Evolutionary conservation across 2,113 vertebrate genomes (phyloP).

Genomic region (Eclectus roratus): DNA sequence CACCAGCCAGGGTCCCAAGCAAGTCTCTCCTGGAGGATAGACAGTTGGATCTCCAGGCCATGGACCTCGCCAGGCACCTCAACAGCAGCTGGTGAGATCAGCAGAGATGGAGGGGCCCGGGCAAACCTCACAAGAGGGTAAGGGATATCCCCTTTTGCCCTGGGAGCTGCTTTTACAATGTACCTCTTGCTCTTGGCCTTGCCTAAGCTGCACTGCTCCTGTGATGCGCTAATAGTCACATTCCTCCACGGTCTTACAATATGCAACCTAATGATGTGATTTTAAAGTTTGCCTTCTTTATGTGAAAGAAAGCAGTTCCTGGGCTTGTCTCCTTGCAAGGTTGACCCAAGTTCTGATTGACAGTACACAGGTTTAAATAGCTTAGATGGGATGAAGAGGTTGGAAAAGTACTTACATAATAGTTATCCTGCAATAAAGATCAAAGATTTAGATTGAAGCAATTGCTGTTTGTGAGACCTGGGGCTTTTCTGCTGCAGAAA

Average conservation of each 20-base stretch:
- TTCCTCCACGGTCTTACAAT: neutral
- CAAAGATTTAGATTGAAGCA: neutral
- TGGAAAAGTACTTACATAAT: neutral
- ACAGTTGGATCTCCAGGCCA: neutral
- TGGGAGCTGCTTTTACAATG: neutral
- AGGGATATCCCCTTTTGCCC: accelerated
- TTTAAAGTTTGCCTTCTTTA: neutral
- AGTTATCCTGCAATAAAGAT: neutral
- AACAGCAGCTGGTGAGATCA: neutral
- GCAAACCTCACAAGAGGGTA: neutral
- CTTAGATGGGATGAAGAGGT: neutral
- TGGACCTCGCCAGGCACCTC: neutral
- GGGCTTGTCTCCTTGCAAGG: neutral
- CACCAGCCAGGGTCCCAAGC: neutral
- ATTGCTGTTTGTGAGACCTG: neutral
- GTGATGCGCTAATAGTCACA: neutral
- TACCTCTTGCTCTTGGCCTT: neutral
- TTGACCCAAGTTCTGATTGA: neutral
- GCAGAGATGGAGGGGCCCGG: neutral
- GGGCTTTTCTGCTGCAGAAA: neutral
- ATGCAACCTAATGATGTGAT: neutral
- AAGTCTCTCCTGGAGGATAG: accelerated
- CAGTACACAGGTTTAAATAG: neutral
- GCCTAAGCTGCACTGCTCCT: neutral
- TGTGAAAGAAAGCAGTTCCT: neutral